Evolutionary conservation across 2,113 vertebrate genomes (phyloP).

Genomic region (Silurus meridionalis): DNA sequence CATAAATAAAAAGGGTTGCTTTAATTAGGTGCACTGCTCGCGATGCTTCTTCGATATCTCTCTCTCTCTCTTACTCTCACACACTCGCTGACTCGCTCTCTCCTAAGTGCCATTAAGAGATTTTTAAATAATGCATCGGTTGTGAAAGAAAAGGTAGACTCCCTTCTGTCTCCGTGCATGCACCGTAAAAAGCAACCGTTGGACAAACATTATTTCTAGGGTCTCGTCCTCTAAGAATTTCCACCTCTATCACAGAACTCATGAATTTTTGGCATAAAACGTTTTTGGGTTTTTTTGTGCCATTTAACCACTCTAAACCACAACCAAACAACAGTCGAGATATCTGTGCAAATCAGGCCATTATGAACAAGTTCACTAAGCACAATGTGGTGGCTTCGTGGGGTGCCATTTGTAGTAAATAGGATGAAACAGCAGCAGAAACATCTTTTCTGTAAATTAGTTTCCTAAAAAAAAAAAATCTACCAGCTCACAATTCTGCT

Average conservation of each 20-base stretch:
- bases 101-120: constrained; percentile 59
- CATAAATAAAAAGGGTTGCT: constrained; percentile 67
- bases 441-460: constrained; percentile 58
- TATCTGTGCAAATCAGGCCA: constrained; percentile 32
- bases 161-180: constrained; percentile 53
- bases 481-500: constrained; percentile 1
- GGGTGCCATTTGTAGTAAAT: constrained; percentile 69
- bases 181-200: constrained; percentile 45
- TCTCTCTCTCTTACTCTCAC: constrained; percentile 33
- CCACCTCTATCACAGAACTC: background rate
- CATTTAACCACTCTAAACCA: background rate
- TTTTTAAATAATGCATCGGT: constrained; percentile 66
- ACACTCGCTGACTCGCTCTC: constrained; percentile 35
- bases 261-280: background rate
- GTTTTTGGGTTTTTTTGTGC: background rate
- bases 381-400: constrained; percentile 49
- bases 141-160: constrained; percentile 50
- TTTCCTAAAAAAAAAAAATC: background rate
- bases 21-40: constrained; percentile 61
- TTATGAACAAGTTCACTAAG: constrained; percentile 19
- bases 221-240: background rate
- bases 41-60: constrained; percentile 62
- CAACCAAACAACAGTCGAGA: background rate
- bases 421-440: constrained; percentile 59
- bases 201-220: constrained; percentile 21